Evolutionary conservation across 2,113 vertebrate species (phyloP).

Genomic region (Psittacara wagleri): DNA sequence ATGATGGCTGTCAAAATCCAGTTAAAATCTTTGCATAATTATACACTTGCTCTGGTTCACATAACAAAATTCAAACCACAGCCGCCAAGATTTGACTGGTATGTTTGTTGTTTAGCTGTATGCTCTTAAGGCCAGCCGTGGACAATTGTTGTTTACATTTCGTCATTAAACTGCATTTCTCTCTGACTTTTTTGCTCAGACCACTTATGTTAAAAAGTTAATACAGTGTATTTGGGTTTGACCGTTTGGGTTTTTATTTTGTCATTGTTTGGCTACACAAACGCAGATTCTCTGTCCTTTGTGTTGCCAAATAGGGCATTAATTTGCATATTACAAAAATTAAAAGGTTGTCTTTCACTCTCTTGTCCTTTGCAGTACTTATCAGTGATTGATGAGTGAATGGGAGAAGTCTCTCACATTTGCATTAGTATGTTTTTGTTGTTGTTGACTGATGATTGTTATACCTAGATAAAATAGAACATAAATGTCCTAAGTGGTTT

Average conservation of each 20-base stretch:
- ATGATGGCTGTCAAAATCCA: conserved; percentile 1
- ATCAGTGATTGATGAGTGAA: background rate
- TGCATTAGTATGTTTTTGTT: conserved; percentile 19
- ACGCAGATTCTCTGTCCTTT: background rate
- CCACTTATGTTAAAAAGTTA: background rate
- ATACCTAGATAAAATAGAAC: background rate
- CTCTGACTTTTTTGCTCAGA: background rate
- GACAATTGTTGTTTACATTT: background rate
- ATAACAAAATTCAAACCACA: conserved; percentile 11
- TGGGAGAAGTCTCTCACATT: background rate
- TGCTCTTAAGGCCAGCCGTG: background rate
- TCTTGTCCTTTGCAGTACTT: background rate
- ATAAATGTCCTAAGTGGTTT: background rate
- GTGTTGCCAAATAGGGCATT: conserved; percentile 4
- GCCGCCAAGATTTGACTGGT: background rate
- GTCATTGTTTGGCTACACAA: background rate
- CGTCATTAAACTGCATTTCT: background rate
- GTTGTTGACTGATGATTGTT: conserved; percentile 5
- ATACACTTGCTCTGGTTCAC: background rate
- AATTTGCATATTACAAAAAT: background rate
- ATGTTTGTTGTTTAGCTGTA: background rate
- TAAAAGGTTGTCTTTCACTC: background rate
- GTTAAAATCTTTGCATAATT: conserved; percentile 44
- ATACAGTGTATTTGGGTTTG: background rate
- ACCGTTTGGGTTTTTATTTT: background rate